phyloP scores from a whole-genome alignment of 2,888 invertebrate genomes.

The Ellobium chinense region DNA sequence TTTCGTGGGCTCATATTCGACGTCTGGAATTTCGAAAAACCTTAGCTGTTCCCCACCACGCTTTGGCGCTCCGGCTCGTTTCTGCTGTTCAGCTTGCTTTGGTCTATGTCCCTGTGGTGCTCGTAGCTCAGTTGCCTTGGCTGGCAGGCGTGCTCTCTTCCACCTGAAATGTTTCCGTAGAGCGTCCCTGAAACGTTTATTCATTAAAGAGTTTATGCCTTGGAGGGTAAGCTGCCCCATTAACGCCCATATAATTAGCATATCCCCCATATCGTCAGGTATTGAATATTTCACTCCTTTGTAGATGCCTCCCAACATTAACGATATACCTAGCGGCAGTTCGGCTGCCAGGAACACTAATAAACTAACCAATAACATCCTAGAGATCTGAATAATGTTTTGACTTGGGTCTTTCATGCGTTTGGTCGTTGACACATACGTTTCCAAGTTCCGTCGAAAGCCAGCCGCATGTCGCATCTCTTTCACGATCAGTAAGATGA shows the following conservation, averaged over 20 bases:
- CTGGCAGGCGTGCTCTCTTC: too few relatives aligned
- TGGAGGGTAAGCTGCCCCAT: constrained; percentile 96
- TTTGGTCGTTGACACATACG: constrained; percentile 55
- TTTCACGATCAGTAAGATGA: constrained; percentile 78
- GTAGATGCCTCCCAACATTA: constrained; percentile 87
- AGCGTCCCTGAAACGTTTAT: constrained; percentile 89
- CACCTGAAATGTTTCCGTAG: too few relatives aligned
- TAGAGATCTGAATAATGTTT: constrained; percentile 85
- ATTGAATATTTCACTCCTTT: constrained; percentile 84
- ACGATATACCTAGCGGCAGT: constrained; percentile 88
- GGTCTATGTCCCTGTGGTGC: too few relatives aligned
- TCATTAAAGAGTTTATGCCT: constrained; percentile 95
- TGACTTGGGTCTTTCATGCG: constrained; percentile 59
- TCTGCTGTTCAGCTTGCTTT: too few relatives aligned
- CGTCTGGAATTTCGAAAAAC: too few relatives aligned
- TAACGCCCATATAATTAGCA: constrained; percentile 94
- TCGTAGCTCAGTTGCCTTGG: too few relatives aligned
- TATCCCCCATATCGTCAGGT: constrained; percentile 85
- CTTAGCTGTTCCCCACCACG: too few relatives aligned
- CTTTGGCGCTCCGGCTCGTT: too few relatives aligned
- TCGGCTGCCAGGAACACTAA: constrained; percentile 92
- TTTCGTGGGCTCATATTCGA: too few relatives aligned
- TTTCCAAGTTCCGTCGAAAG: constrained; percentile 66
- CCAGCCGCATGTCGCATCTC: constrained; percentile 78
- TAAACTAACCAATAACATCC: constrained; percentile 92